Conservation (phyloP, 2,113 vertebrate species). For the Tiliqua scincoides region DNA sequence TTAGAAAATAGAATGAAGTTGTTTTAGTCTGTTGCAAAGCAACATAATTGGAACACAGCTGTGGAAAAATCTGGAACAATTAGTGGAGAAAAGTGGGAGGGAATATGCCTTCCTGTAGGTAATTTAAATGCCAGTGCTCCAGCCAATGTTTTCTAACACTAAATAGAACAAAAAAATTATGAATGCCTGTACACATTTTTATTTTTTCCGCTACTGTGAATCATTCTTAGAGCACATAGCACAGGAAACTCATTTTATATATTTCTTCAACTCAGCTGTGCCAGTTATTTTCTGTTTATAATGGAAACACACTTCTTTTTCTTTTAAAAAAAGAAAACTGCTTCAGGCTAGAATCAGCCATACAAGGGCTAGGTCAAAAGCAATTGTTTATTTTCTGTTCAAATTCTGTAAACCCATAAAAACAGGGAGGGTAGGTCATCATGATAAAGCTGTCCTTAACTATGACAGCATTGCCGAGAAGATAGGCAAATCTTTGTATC, state of each 20-base stretch:
- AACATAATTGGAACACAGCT: slow-evolving; percentile 63
- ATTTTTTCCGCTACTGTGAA: slow-evolving; percentile 30
- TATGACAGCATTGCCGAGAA: neutral
- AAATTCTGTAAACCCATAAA: slow-evolving; percentile 37
- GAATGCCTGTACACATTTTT: neutral
- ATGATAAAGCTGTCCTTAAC: slow-evolving; percentile 18
- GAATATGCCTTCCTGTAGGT: slow-evolving; percentile 67
- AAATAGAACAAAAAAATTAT: slow-evolving; percentile 4
- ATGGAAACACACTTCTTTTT: slow-evolving; percentile 34
- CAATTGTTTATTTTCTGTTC: neutral
- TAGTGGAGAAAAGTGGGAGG: slow-evolving; percentile 50
- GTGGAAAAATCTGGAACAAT: slow-evolving; percentile 66
- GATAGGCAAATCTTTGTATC: slow-evolving; percentile 10
- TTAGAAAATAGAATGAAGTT: slow-evolving; percentile 46
- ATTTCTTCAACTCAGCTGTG: slow-evolving; percentile 33
- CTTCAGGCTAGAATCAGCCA: slow-evolving; percentile 36
- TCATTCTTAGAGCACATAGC: slow-evolving; percentile 40
- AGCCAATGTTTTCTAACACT: slow-evolving; percentile 47
- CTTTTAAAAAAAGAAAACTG: slow-evolving; percentile 25
- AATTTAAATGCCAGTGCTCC: slow-evolving; percentile 62
- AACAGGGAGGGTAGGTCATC: neutral
- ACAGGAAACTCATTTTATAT: slow-evolving; percentile 36
- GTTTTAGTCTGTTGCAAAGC: slow-evolving; percentile 57
- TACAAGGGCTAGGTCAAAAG: slow-evolving; percentile 30
- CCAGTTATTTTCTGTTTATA: slow-evolving; percentile 31